These are phyloP conservation scores for Adelosebastes latens DNA, from an alignment of 2,797 vertebrate species.

Conservation along the genomic window DNA sequence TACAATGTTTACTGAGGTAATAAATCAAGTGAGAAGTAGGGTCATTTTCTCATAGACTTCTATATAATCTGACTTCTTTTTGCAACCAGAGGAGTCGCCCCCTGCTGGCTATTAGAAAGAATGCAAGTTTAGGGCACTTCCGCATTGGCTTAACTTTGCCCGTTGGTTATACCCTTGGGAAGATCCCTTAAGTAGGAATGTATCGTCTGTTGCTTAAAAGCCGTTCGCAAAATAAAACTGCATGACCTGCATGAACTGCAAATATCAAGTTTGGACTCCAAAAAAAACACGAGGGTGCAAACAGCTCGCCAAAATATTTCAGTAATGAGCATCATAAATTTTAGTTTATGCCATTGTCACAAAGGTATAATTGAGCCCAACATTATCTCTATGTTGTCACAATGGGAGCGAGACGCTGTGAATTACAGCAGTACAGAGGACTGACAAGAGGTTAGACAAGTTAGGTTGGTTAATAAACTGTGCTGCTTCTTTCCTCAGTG, in stretches of 20 bases:
- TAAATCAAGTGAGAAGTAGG: no score
- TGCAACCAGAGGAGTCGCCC: no score
- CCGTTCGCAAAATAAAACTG: background rate
- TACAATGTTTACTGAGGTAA: no score
- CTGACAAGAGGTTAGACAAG: background rate
- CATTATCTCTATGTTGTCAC: background rate
- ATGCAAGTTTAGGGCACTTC: no score
- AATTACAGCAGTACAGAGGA: background rate
- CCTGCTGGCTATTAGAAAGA: no score
- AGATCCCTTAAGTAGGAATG: background rate
- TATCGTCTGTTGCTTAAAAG: constrained; percentile 10
- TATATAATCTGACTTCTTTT: accelerated
- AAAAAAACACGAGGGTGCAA: constrained; percentile 29
- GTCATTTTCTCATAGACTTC: no score
- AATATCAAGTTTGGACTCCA: constrained; percentile 21
- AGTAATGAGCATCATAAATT: constrained; percentile 29
- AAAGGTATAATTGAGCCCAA: background rate
- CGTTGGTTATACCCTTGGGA: background rate
- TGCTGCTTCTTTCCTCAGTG: background rate
- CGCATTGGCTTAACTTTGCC: accelerated
- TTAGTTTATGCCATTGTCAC: background rate
- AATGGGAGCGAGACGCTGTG: background rate
- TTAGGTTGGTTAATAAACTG: background rate
- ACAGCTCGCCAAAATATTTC: background rate
- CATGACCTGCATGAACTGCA: background rate